A percentile compares a stretch with the other conserved stretches of the same genome.
phyloP scores from a whole-genome alignment of 2,888 invertebrate genomes.

The Ernsta delagoae region DNA sequence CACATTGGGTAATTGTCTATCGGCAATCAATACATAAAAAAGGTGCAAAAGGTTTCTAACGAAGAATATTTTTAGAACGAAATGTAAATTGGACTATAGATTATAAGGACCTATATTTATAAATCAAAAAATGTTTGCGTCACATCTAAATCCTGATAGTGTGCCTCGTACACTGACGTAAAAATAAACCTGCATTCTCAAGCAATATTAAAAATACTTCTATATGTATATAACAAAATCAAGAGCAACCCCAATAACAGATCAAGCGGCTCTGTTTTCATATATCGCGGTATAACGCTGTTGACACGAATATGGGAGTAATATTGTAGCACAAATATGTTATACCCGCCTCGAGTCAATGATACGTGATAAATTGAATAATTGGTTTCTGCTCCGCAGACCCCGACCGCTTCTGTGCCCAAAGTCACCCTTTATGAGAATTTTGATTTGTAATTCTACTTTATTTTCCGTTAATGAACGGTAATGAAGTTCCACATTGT shows the following conservation, averaged over 20 bases:
- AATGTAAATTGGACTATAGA: too few relatives aligned
- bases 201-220: neutral
- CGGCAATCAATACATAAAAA: too few relatives aligned
- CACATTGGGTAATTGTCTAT: too few relatives aligned
- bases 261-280: conserved; percentile 33
- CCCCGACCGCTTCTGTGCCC: conserved; percentile 28
- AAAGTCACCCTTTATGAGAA: conserved; percentile 31
- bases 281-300: conserved; percentile 30
- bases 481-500: too few relatives aligned
- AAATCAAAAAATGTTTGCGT: too few relatives aligned
- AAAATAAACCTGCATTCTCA: neutral
- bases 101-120: too few relatives aligned
- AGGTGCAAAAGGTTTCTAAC: too few relatives aligned
- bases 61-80: too few relatives aligned
- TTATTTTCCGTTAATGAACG: neutral
- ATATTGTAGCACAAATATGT: conserved; percentile 35
- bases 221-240: neutral
- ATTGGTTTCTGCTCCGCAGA: conserved; percentile 48
- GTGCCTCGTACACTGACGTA: neutral
- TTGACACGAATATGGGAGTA: conserved; percentile 34
- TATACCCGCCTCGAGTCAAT: conserved; percentile 40
- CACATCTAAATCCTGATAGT: too few relatives aligned
- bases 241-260: conserved; percentile 9
- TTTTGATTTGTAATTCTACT: conserved; percentile 21
- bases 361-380: conserved; percentile 62